Evolutionary conservation across 2,888 invertebrate species (phyloP).

Genomic region (Toxonevra muliebris): DNA sequence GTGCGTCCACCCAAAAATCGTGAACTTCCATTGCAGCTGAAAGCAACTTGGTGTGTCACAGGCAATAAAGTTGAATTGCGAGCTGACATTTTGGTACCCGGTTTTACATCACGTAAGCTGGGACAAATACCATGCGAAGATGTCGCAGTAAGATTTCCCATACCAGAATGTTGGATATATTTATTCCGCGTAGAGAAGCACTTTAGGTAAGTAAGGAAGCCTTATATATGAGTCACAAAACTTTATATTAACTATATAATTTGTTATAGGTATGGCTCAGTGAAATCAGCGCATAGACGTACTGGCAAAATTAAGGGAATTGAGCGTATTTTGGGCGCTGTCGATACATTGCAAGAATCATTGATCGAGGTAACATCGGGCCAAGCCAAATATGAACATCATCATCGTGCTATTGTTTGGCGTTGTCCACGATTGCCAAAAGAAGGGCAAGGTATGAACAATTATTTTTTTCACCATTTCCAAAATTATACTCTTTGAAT

Average conservation of each 20-base stretch:
- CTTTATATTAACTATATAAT: background rate
- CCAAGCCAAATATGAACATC: conserved; percentile 98
- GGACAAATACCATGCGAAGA: conserved; percentile 98
- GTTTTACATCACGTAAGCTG: conserved; percentile 93
- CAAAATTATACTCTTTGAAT: background rate
- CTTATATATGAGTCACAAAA: background rate
- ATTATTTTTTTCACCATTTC: too few relatives aligned
- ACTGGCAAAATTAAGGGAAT: conserved; percentile 94
- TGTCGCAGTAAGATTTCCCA: conserved; percentile 94
- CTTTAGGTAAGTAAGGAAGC: conserved; percentile 68
- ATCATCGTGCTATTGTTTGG: conserved; percentile 97
- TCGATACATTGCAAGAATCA: conserved; percentile 89
- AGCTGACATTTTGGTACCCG: conserved; percentile 95
- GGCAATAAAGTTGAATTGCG: conserved; percentile 94
- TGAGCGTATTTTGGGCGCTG: conserved; percentile 89
- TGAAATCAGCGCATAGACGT: conserved; percentile 89
- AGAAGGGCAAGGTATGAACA: conserved; percentile 90
- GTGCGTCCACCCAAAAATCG: conserved; percentile 94
- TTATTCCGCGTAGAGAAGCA: conserved; percentile 98
- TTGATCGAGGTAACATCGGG: conserved; percentile 96
- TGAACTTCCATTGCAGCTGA: conserved; percentile 95
- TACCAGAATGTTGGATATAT: conserved; percentile 99
- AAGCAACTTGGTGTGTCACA: conserved; percentile 86
- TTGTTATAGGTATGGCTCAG: conserved; percentile 84
- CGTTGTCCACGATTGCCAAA: conserved; percentile 96